phyloP scores from a whole-genome alignment of 2,113 vertebrate species.

The Anseranas semipalmata region DNA sequence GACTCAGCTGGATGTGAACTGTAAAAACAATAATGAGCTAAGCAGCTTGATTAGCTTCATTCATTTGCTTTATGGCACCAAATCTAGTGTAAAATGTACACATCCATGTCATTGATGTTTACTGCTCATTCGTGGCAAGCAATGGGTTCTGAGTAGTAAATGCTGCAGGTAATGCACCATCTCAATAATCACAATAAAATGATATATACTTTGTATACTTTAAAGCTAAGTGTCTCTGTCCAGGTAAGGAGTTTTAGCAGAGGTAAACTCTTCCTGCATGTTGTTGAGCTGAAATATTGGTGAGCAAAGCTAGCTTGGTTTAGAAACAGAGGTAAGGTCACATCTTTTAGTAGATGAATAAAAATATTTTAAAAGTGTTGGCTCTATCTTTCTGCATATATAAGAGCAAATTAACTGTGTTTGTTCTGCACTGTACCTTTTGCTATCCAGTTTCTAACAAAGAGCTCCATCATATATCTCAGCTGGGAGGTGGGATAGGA shows the following conservation, averaged over 20 bases:
- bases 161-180: background rate
- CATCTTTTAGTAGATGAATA: background rate
- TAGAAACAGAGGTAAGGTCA: background rate
- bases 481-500: background rate
- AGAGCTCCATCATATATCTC: background rate
- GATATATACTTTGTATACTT: background rate
- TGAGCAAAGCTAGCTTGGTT: background rate
- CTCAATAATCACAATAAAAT: background rate
- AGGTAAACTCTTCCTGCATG: background rate
- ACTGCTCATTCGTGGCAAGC: background rate
- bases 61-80: background rate
- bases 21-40: background rate
- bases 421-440: background rate
- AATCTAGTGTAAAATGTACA: background rate
- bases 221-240: background rate
- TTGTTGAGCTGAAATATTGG: background rate
- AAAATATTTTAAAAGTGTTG: background rate
- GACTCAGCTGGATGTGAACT: slow-evolving; percentile 35
- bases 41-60: background rate
- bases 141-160: background rate
- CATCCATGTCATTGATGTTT: background rate
- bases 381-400: background rate
- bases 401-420: background rate
- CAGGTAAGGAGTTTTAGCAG: background rate
- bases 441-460: background rate